Evolutionary conservation across 2,888 invertebrate species (phyloP).

Genomic region (Altica lythri): DNA sequence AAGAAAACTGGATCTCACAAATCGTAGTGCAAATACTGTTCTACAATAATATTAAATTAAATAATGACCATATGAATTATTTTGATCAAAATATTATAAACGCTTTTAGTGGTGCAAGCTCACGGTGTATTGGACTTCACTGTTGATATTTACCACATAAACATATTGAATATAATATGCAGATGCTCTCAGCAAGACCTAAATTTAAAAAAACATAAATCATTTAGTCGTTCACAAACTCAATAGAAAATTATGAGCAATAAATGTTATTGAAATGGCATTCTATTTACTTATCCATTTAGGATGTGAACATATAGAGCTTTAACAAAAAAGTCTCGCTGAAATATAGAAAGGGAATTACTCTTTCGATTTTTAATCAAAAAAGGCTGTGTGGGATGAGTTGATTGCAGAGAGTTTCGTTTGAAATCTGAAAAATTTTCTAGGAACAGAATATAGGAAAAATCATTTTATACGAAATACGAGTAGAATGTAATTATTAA

Average conservation of each 20-base stretch:
- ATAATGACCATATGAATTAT: too few species aligned
- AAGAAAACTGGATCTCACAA: too few species aligned
- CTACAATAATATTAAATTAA: too few species aligned
- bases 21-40: too few species aligned
- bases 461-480: too few species aligned
- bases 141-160: neutral
- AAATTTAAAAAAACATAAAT: neutral
- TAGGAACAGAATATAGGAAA: too few species aligned
- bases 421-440: too few species aligned
- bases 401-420: neutral
- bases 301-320: neutral
- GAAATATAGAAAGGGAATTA: neutral
- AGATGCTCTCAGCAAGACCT: neutral
- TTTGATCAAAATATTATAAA: too few species aligned
- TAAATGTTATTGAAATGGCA: neutral
- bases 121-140: too few species aligned
- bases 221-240: neutral
- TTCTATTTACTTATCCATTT: neutral
- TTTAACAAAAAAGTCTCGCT: neutral
- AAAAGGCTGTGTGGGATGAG: neutral
- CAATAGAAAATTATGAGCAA: constrained; percentile 7
- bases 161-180: too few species aligned
- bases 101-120: too few species aligned
- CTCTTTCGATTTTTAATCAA: neutral
- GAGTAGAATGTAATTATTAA: too few species aligned